These are phyloP conservation scores for Andinoacara biseriatus DNA, from an alignment of 2,113 vertebrate species.

Conservation along the genomic window DNA sequence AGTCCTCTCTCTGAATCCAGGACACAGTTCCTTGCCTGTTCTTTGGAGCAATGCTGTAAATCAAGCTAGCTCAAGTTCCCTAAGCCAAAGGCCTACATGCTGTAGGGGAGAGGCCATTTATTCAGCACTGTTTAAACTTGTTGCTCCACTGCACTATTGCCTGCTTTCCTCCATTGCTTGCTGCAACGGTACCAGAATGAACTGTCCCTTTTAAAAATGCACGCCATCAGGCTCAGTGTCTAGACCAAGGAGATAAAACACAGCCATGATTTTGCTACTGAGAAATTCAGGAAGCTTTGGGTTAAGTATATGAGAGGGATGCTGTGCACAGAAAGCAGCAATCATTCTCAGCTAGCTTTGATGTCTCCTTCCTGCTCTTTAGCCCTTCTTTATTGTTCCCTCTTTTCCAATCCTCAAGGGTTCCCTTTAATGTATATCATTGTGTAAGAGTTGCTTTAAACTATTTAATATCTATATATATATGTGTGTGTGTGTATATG, in stretches of 20 bases:
- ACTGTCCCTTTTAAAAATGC: conserved; percentile 56
- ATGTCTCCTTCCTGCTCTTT: neutral
- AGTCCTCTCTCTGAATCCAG: conserved; percentile 48
- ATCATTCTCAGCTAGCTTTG: neutral
- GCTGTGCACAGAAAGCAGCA: neutral
- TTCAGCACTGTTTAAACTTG: conserved; percentile 54
- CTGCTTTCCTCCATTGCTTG: conserved; percentile 39
- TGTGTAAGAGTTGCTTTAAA: too few relatives aligned
- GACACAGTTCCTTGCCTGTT: conserved; percentile 50
- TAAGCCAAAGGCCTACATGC: conserved; percentile 40
- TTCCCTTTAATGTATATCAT: neutral
- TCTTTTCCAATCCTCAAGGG: neutral
- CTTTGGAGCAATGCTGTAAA: conserved; percentile 57
- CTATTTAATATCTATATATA: too few relatives aligned
- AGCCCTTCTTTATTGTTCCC: conserved; percentile 10
- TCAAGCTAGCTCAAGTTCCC: conserved; percentile 55
- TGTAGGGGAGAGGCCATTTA: conserved; percentile 38
- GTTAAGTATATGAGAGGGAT: conserved; percentile 4
- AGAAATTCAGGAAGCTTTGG: conserved; percentile 16
- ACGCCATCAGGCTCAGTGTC: conserved; percentile 41
- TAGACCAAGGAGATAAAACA: conserved; percentile 33
- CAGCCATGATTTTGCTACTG: neutral
- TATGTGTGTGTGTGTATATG: too few relatives aligned
- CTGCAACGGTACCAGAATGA: conserved; percentile 34
- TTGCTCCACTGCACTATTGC: conserved; percentile 45